Evolutionary conservation across 2,113 vertebrate species (phyloP).

Genomic region (Microtus montanus): DNA sequence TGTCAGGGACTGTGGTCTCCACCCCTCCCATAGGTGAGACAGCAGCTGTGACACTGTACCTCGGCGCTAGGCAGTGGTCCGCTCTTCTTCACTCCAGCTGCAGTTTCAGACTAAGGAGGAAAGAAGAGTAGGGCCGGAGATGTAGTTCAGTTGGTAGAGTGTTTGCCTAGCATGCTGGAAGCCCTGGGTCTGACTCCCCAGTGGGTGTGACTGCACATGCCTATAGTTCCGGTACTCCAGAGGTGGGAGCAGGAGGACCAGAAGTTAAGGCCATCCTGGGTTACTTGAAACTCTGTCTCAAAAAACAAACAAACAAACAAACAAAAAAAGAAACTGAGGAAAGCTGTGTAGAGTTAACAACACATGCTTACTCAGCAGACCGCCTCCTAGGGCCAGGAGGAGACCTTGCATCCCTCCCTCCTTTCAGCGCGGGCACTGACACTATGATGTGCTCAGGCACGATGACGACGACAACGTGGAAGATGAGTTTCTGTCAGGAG

Average conservation of each 20-base stretch:
- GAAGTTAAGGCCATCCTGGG: background rate
- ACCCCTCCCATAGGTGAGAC: background rate
- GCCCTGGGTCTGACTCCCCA: background rate
- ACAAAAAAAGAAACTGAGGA: background rate
- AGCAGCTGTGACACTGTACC: conserved; percentile 70
- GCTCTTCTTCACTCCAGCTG: conserved; percentile 75
- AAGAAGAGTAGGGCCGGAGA: conserved; percentile 44
- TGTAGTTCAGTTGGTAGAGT: background rate
- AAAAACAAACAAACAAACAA: background rate
- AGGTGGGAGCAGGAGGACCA: background rate
- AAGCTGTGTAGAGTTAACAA: rapidly evolving
- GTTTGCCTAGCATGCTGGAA: background rate
- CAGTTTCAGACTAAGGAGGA: conserved; percentile 82
- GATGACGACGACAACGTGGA: too few relatives aligned
- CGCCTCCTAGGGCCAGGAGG: background rate
- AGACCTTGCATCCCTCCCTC: background rate
- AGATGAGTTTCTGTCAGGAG: background rate
- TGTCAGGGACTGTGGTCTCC: background rate
- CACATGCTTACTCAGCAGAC: rapidly evolving
- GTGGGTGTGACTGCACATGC: background rate
- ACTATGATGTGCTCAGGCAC: background rate
- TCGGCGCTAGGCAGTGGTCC: conserved; percentile 74
- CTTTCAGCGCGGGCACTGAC: background rate
- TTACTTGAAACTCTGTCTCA: conserved; percentile 5
- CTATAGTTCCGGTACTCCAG: background rate